A percentile compares a stretch with the other conserved stretches of the same genome.
phyloP scores from a whole-genome alignment of 2,113 vertebrate species.

The Trichomycterus rosablanca region DNA sequence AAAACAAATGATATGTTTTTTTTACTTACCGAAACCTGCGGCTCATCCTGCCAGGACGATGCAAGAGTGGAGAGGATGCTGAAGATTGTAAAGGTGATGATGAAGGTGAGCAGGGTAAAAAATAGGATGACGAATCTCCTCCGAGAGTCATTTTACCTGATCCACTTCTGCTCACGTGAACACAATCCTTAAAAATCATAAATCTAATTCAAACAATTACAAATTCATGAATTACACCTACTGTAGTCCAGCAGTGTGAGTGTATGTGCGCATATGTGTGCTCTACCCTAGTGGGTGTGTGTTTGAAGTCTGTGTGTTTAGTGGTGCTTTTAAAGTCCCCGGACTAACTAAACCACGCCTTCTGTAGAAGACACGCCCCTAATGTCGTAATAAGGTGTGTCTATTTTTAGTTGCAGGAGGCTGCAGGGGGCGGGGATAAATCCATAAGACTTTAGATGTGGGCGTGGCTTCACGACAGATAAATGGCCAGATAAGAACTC shows the following conservation, averaged over 20 bases:
- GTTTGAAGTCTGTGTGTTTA: background rate
- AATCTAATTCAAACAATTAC: no score
- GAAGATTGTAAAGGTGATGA: background rate
- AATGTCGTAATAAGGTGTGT: background rate
- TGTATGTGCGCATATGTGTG: background rate
- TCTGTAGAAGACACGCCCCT: background rate
- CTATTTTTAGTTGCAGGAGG: background rate
- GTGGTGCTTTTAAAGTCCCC: background rate
- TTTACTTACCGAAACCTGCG: background rate
- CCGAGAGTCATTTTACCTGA: constrained; percentile 24
- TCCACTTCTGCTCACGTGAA: background rate
- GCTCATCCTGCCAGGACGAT: background rate
- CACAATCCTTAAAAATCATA: no score
- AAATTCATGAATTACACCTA: no score
- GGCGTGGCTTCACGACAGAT: background rate
- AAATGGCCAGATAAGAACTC: background rate
- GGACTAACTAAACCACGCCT: background rate
- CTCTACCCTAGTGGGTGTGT: background rate
- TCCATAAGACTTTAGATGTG: no score
- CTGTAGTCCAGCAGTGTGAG: no score
- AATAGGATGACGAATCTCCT: background rate
- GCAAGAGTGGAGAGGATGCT: background rate
- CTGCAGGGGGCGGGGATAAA: background rate
- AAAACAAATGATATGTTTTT: no score
- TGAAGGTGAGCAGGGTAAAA: background rate